phyloP scores from a whole-genome alignment of 2,797 vertebrate genomes.

The Anguilla anguilla region DNA sequence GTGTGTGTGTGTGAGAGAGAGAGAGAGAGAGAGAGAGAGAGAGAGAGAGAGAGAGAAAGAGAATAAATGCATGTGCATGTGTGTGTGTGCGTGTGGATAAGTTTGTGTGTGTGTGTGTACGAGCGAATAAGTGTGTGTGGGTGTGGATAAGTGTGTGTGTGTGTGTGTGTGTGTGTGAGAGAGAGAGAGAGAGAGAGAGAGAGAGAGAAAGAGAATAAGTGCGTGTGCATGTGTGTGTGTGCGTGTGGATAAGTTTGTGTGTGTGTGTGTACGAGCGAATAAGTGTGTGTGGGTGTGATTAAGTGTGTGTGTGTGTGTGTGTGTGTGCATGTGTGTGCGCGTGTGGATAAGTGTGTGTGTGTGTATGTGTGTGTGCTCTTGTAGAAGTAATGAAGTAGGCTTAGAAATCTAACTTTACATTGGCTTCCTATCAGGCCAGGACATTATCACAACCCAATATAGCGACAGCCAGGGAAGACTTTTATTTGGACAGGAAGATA shows the following conservation, averaged over 20 bases:
- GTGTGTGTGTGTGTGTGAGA: no score
- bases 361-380: neutral
- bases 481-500: neutral
- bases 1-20: no score
- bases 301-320: neutral
- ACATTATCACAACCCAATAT: neutral
- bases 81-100: neutral
- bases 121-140: conserved; percentile 1
- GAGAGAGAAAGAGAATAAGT: neutral
- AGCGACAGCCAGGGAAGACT: neutral
- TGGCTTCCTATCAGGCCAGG: neutral
- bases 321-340: no score
- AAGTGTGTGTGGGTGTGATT: neutral
- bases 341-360: no score
- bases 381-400: neutral
- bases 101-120: neutral
- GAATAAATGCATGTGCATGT: neutral
- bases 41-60: no score
- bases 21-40: no score
- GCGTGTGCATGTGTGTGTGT: neutral
- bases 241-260: neutral
- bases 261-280: no score
- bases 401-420: neutral
- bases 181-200: no score
- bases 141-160: no score